Conservation (phyloP, 2,113 vertebrate species). For the Daubentonia madagascariensis region DNA sequence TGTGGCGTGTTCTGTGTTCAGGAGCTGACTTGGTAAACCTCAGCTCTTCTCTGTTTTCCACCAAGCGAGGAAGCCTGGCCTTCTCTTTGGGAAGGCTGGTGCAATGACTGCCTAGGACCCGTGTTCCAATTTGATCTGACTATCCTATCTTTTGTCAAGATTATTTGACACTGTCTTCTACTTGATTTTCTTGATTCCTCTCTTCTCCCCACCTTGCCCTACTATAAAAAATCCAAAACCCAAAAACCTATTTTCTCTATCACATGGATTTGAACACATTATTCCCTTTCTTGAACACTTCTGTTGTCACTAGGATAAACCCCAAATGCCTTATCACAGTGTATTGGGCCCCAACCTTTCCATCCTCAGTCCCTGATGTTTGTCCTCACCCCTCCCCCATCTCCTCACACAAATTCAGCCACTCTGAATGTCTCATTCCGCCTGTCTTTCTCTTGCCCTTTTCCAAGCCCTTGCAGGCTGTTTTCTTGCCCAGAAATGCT, state of each 20-base stretch:
- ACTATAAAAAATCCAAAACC: neutral
- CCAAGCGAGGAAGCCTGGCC: neutral
- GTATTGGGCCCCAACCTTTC: neutral
- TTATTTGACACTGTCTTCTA: neutral
- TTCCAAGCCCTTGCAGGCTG: neutral
- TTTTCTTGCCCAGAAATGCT: conserved; percentile 16
- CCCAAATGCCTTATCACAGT: neutral
- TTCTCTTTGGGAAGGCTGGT: neutral
- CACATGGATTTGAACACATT: neutral
- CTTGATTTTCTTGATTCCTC: neutral
- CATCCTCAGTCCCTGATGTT: neutral
- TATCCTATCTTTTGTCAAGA: neutral
- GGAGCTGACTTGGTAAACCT: neutral
- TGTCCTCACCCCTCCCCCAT: neutral
- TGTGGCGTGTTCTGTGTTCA: neutral
- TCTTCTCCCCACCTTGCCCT: neutral
- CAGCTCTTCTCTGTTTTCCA: neutral
- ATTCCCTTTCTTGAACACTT: neutral
- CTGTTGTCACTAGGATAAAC: neutral
- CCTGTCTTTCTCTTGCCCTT: neutral
- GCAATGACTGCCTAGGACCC: neutral
- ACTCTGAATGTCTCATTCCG: neutral
- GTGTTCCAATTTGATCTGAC: neutral
- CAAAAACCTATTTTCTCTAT: neutral
- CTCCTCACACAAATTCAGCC: neutral